phyloP scores from a whole-genome alignment of 2,888 invertebrate genomes.

The Polymixis lichenea region DNA sequence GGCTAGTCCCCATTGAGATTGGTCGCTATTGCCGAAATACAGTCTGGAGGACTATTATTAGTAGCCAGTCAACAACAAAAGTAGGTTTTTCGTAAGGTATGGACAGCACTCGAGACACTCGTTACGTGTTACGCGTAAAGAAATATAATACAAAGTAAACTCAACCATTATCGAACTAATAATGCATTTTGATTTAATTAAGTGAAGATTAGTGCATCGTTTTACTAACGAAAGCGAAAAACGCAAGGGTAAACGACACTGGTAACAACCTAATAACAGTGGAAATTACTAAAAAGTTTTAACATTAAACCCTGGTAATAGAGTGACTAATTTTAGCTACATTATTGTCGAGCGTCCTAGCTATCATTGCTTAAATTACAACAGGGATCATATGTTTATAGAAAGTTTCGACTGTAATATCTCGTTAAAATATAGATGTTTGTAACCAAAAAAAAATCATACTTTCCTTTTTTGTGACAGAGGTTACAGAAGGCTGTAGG shows the following conservation, averaged over 20 bases:
- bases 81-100: background rate
- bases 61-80: no score
- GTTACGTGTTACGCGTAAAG: background rate
- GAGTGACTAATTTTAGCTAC: constrained; percentile 8
- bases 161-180: no score
- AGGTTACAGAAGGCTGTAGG: constrained; percentile 10
- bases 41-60: no score
- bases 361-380: constrained; percentile 20
- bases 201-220: background rate
- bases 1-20: no score
- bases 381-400: constrained; percentile 2
- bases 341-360: background rate
- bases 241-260: background rate
- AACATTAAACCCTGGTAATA: background rate
- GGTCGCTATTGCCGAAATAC: no score
- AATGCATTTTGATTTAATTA: no score
- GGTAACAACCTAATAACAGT: background rate
- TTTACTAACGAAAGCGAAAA: background rate
- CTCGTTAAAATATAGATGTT: constrained; percentile 25
- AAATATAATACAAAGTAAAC: background rate
- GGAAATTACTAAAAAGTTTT: constrained; percentile 1
- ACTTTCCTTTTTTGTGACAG: constrained; percentile 29
- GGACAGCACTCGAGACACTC: background rate
- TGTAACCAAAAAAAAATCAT: constrained; percentile 21
- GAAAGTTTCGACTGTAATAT: constrained; percentile 20